Base-by-base conservation (phyloP, 2,113 vertebrate genomes). In the Danio rerio region DNA sequence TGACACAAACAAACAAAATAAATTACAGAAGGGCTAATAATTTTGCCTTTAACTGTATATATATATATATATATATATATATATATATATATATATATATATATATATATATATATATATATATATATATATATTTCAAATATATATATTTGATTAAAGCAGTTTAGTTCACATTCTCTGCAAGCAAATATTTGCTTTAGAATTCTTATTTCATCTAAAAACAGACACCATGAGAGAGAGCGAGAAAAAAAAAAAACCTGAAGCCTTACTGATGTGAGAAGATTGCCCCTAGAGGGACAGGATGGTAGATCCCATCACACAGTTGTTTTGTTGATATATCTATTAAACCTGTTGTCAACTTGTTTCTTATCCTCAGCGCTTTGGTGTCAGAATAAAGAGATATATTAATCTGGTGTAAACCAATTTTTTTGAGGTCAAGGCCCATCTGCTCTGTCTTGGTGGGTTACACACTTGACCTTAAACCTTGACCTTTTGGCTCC, bases 391-490 rank as follows among this genome's bases (percentile, higher is more conserved):
- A 81, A 13, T 45, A 58, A 77, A 21, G 62, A n/a, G 52, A 75
- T 47, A 21, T 59, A 75, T 75, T 47, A 75, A 75, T 59, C 40
- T 21, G 10, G n/a, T 59, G 42, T 47, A 45, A 59, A 59, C 31
- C 73, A 59, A 62, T 63, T 42, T 82, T 45, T n/a, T 70, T 71
- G 21, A 77, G 85, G 90, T 88, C 82, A 10, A 81, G 89, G 89
- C 90, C 90, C 89, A 84, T 81, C 5, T 83, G 68, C 79, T 74
- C 3, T 81, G 61, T 88, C 76, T 85, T 89, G 83, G 53, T 45
- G 79, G 83, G 86, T 87, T 59, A 7, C 42, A 80, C 89, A 86
- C 88, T 87, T 88, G 85, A 90, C 89, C 90, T 78, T 9, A 13
- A 81, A 69, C 61, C 9, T 71, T 42, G 82, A 88, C 85, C 87